A percentile compares a stretch with the other conserved stretches of the same genome.
Evolutionary conservation across 2,888 invertebrate species (phyloP).

Genomic region (Aproaerema taeniolella): DNA sequence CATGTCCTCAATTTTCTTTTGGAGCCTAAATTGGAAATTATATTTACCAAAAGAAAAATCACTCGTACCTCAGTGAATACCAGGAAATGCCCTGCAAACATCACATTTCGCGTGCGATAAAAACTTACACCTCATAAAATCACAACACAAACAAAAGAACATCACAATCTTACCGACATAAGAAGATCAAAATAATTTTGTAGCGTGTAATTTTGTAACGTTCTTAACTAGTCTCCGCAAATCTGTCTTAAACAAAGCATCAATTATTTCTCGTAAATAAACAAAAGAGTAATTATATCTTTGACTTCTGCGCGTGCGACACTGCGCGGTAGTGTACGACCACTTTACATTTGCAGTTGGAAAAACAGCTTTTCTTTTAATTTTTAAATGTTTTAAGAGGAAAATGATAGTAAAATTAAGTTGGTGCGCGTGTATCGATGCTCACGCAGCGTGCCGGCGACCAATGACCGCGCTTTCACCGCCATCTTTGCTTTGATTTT

Average conservation of each 20-base stretch:
- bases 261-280: conserved; percentile 21
- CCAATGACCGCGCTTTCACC: conserved; percentile 76
- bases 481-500: conserved; percentile 46
- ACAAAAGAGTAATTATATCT: conserved; percentile 71
- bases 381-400: background rate
- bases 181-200: too few relatives aligned
- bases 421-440: conserved; percentile 50
- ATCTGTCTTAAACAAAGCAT: conserved; percentile 26
- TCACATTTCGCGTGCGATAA: too few relatives aligned
- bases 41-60: too few relatives aligned
- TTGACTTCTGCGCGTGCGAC: conserved; percentile 53
- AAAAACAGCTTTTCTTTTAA: background rate
- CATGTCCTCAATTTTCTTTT: too few relatives aligned
- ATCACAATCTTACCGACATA: too few relatives aligned
- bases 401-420: conserved; percentile 18
- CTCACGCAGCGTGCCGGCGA: conserved; percentile 61
- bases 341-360: conserved; percentile 22
- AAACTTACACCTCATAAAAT: too few relatives aligned
- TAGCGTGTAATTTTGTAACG: too few relatives aligned
- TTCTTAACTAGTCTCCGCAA: conserved; percentile 2
- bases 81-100: too few relatives aligned
- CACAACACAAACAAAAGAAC: too few relatives aligned
- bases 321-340: conserved; percentile 58
- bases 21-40: too few relatives aligned
- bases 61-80: too few relatives aligned